Conservation (phyloP, 2,888 invertebrate species). For the Lochmaea capreae region DNA sequence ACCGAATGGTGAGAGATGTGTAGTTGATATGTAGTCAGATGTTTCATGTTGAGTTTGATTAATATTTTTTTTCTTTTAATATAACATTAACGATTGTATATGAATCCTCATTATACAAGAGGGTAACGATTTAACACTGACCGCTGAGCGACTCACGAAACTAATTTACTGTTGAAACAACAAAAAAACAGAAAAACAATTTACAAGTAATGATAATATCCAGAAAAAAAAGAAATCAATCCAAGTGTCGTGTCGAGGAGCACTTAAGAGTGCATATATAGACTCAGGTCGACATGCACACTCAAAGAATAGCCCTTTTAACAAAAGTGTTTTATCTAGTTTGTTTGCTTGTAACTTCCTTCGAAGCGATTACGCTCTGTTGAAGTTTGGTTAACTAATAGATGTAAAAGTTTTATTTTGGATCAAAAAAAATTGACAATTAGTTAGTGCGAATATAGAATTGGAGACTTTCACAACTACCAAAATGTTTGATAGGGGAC, state of each 20-base stretch:
- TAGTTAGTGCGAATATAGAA: no score
- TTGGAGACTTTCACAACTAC: no score
- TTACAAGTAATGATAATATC: slow-evolving; percentile 23
- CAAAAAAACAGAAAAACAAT: no score
- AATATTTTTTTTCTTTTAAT: no score
- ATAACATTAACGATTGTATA: no score
- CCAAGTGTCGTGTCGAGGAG: slow-evolving; percentile 34
- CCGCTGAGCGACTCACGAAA: slow-evolving; percentile 5
- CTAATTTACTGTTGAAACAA: not conserved
- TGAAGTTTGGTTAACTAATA: slow-evolving; percentile 3
- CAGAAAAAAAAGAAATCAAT: slow-evolving; percentile 36
- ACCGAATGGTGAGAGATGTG: no score
- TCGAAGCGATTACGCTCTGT: slow-evolving; percentile 9
- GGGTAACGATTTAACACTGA: not conserved
- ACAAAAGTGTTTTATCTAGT: slow-evolving; percentile 31
- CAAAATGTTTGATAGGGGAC: no score
- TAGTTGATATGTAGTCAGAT: no score
- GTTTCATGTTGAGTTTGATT: no score
- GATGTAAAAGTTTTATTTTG: no score
- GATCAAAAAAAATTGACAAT: no score
- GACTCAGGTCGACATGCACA: slow-evolving; percentile 39
- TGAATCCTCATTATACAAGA: no score
- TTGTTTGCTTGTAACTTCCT: slow-evolving; percentile 29
- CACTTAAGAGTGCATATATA: slow-evolving; percentile 42
- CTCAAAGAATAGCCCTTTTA: slow-evolving; percentile 30